A percentile compares a stretch with the other conserved stretches of the same genome.
Evolutionary conservation across 2,113 vertebrate species (phyloP).

Genomic region (Phalacrocorax brasilianus): DNA sequence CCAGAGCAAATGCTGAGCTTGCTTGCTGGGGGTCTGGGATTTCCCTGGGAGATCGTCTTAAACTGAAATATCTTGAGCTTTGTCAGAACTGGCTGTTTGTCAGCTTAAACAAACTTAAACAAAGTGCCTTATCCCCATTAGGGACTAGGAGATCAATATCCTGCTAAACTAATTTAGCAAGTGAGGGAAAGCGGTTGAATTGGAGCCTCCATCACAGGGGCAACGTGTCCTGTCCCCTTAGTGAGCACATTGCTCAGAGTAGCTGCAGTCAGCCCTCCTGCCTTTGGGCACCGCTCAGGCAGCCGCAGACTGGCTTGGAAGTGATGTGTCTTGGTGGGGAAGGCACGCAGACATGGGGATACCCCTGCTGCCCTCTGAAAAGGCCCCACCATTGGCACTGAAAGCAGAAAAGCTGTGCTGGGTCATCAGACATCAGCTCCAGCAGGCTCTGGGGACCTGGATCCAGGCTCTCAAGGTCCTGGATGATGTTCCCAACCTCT

Average conservation of each 20-base stretch:
- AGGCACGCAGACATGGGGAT: neutral
- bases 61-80: slow-evolving; percentile 31
- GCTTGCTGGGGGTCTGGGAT: slow-evolving; percentile 47
- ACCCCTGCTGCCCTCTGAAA: neutral
- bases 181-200: neutral
- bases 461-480: neutral
- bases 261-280: neutral
- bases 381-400: neutral
- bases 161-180: slow-evolving; percentile 18
- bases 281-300: neutral
- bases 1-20: slow-evolving; percentile 34
- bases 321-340: neutral
- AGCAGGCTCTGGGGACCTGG: neutral
- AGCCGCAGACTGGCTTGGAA: neutral
- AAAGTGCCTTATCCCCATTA: slow-evolving; percentile 40
- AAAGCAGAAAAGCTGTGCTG: neutral
- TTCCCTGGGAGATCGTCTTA: slow-evolving; percentile 51
- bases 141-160: slow-evolving; percentile 21
- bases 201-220: neutral
- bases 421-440: neutral
- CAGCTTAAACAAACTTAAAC: slow-evolving; percentile 60
- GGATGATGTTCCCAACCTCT: neutral
- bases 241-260: neutral
- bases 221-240: neutral
- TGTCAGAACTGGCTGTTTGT: slow-evolving; percentile 50